These are phyloP conservation scores for Drosophila bocki DNA, from an alignment of 1,140 invertebrate genomes.

Conservation along the genomic window DNA sequence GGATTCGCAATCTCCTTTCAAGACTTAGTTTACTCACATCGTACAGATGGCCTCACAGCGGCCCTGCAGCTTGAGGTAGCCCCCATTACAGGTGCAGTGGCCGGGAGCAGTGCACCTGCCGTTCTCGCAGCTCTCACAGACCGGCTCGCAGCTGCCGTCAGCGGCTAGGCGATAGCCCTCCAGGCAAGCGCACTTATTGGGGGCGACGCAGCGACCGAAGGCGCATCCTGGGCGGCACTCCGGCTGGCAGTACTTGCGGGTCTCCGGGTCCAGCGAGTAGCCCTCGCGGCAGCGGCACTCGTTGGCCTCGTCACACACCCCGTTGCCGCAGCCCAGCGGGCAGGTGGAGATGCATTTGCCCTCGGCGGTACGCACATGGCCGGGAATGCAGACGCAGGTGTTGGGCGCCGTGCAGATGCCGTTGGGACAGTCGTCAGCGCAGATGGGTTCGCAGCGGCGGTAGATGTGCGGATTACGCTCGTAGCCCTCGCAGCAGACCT, in stretches of 20 bases:
- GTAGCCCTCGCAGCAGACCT: slow-evolving; percentile 88
- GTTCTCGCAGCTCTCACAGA: slow-evolving; percentile 85
- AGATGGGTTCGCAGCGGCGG: slow-evolving; percentile 87
- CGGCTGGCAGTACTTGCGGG: slow-evolving; percentile 86
- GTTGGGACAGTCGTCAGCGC: slow-evolving; percentile 86
- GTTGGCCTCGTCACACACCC: slow-evolving; percentile 85
- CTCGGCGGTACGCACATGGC: slow-evolving; percentile 86
- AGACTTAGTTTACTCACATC: slow-evolving; percentile 53
- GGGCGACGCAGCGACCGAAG: slow-evolving; percentile 87
- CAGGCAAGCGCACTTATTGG: slow-evolving; percentile 86
- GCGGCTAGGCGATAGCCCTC: slow-evolving; percentile 80
- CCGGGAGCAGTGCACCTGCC: slow-evolving; percentile 87
- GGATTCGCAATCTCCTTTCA: neutral
- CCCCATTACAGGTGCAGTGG: slow-evolving; percentile 86
- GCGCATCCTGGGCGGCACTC: slow-evolving; percentile 87
- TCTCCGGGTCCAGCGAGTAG: slow-evolving; percentile 86
- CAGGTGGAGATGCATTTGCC: slow-evolving; percentile 83
- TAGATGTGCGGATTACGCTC: slow-evolving; percentile 87
- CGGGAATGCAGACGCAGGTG: slow-evolving; percentile 87
- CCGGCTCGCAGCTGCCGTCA: slow-evolving; percentile 85
- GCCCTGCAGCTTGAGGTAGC: slow-evolving; percentile 85
- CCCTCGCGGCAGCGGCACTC: slow-evolving; percentile 88
- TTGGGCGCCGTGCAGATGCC: slow-evolving; percentile 87
- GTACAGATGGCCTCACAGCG: slow-evolving; percentile 86
- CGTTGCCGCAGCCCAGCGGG: slow-evolving; percentile 85